Evolutionary conservation across 2,797 vertebrate species (phyloP).

Genomic region (Cuculus canorus): DNA sequence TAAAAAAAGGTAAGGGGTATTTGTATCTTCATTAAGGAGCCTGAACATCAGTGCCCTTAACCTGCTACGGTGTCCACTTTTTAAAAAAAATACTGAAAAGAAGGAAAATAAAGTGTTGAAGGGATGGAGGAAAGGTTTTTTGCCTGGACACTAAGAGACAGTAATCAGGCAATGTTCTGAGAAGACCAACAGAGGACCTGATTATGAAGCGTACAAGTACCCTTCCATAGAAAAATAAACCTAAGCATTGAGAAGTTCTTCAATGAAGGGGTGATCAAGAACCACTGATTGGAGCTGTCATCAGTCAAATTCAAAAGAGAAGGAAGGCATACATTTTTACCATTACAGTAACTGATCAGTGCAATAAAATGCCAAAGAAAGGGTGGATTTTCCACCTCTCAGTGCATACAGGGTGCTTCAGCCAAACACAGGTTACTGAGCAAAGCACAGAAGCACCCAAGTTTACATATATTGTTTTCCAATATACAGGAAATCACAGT

Average conservation of each 20-base stretch:
- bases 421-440: not conserved
- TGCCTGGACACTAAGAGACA: not conserved
- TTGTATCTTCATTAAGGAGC: fast-evolving
- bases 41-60: not conserved
- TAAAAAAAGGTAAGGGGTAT: not conserved
- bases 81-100: not conserved
- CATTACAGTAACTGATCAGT: not conserved
- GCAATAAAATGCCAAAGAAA: not conserved
- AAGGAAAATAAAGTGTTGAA: not conserved
- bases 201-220: not conserved
- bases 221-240: not conserved
- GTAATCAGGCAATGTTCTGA: not conserved
- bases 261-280: not conserved
- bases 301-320: not conserved
- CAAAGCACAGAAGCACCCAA: not conserved
- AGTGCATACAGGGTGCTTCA: not conserved
- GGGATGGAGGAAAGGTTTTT: not conserved
- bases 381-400: not conserved
- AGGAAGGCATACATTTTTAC: not conserved
- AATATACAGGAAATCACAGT: not conserved
- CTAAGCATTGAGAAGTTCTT: not conserved
- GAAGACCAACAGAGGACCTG: not conserved
- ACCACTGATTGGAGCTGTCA: not conserved
- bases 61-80: not conserved
- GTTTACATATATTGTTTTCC: not conserved